Base-by-base conservation (phyloP, 2,113 vertebrate genomes). In the Neomonachus schauinslandi region DNA sequence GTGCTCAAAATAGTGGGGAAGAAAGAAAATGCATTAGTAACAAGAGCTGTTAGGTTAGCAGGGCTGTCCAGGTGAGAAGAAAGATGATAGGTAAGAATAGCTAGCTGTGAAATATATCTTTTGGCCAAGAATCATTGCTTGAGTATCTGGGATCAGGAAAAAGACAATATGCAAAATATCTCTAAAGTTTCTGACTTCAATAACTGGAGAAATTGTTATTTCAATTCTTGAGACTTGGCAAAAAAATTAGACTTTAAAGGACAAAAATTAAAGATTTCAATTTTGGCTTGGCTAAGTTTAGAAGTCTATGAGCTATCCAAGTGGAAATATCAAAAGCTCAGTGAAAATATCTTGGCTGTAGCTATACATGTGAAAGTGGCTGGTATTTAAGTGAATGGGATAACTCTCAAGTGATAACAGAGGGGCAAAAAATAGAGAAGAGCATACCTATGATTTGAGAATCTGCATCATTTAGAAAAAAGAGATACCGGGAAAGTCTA, bases 261-360 rank as follows among this genome's bases (percentile, higher is more conserved):
- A 63, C 10, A 42, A 79, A 88, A 92, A 69, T 77, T 11, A 80
- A 83, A 57, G 4, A 33, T 59, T 84, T 88, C 21, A 13, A 67
- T 74, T 95, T 95, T 94, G 55, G 51, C 93, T 77, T 28, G 19
- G 36, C 69, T 97, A 94, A 87, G 33, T 94, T 98, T 98, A 95
- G 92, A 98, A 82, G 15, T 77, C 18, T 92, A 21, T 61, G 42
- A 95, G 95, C 59, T 57, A 88, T 84, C 93, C 96, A 97, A 98
- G 72, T 88, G 71, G 71, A 98, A 95, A 95, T 92, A 95, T 84
- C 94, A 96, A 94, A 95, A 94, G 46, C 80, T 96, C 89, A 83
- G 89, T 92, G 91, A 97, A 96, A 96, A 91, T 94, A 85, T 91
- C 81, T 89, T 95, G 95, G 82, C 92, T 77, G 51, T 33, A 93